Evolutionary conservation across 2,888 invertebrate species (phyloP).

Genomic region (Polymixis flavicincta): DNA sequence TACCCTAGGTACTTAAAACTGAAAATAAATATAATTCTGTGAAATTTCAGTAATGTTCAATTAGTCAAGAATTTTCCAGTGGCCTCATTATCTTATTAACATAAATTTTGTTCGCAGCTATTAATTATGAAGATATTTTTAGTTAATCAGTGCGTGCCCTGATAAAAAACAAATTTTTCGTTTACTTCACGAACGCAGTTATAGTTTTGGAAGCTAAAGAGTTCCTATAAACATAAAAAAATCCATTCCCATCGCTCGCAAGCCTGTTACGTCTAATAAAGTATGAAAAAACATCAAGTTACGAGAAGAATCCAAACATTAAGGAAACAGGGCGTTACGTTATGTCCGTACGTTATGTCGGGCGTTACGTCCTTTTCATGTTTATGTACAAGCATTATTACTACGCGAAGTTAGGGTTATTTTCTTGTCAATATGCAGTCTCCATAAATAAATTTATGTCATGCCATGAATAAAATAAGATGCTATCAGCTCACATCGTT

Average conservation of each 20-base stretch:
- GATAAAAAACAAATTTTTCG: neutral
- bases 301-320: slow-evolving; percentile 13
- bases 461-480: slow-evolving; percentile 25
- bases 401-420: slow-evolving; percentile 16
- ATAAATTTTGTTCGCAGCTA: neutral
- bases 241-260: slow-evolving; percentile 4
- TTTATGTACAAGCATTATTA: slow-evolving; percentile 20
- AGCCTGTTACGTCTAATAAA: slow-evolving; percentile 28
- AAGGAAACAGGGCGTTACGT: slow-evolving; percentile 14
- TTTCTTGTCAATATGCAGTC: slow-evolving; percentile 32
- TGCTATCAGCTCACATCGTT: slow-evolving; percentile 8
- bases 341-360: no score
- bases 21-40: no score
- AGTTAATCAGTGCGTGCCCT: slow-evolving; percentile 7
- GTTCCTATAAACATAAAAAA: slow-evolving; percentile 16
- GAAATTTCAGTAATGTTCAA: neutral
- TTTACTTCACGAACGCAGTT: neutral
- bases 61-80: slow-evolving; percentile 5
- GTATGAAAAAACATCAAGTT: slow-evolving; percentile 27
- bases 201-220: neutral
- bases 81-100: neutral
- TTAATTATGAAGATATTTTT: slow-evolving; percentile 5
- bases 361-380: slow-evolving; percentile 36
- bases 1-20: neutral
- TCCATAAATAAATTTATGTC: slow-evolving; percentile 5